Base-by-base conservation (phyloP, 1,140 invertebrate species). In the Druon quercuslanigerum region DNA sequence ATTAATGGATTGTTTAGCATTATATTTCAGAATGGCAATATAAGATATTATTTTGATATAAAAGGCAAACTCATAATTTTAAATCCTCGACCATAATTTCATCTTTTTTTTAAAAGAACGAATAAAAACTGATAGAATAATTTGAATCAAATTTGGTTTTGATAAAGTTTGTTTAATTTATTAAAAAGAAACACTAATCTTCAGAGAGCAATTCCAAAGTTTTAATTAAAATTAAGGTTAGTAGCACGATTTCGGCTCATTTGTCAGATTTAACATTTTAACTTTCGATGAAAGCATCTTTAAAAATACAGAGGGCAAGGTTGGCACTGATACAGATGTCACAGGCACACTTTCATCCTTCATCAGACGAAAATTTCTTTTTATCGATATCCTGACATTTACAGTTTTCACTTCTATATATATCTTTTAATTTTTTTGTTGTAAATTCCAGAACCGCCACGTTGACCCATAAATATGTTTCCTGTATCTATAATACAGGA, bases 341-440 rank as follows among this genome's bases (percentile, higher is more conserved):
- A 66, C 57, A 66, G 25, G 40, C 57, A 66, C 25, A 66, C 57
- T 66, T 66, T 66, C 60, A 66, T 66, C 60, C 40, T 66, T 66
- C 40, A 66, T 66, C 25, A 66, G 7, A n/a, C 20, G 3, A 66
- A 66, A 66, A 40, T 40, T 66, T 66, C 60, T 66, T 66, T 9
- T 25, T 6, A 40, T 40, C 19, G n/a, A 40, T 16, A 40, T 66
- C 40, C 20, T 46, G 13, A 40, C 60, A 66, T n/a, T 66, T n/a
- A 60, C 20, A 20, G 40, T 19, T 33, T 60, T 33, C 16, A 33
- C 20, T 60, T 7, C 16, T 20, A 57, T 20, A 20, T 57, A 19
- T 19, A 19, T 19, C 19, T 20, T 56, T 56, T 3, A 17, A 56
- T 9, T 56, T 17, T 56, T 46, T 46, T 46, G 0, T 46, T 46